Evolutionary conservation across 1,140 invertebrate species (phyloP).

Genomic region (Diorhabda carinulata): DNA sequence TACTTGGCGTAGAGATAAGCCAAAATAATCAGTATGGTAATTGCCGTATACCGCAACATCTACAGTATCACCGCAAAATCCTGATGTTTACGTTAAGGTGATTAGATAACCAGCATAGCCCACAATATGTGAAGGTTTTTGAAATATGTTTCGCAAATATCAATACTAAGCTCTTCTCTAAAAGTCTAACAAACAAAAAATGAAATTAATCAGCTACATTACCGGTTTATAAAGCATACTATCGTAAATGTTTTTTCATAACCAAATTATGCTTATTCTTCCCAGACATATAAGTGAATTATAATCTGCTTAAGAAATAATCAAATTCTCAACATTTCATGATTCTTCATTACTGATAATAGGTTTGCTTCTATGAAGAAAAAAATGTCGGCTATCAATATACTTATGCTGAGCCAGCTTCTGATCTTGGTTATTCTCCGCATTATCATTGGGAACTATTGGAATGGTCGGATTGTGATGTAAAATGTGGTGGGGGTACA

Average conservation of each 20-base stretch:
- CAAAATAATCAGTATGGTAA: neutral
- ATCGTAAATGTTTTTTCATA: too few species aligned
- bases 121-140: too few species aligned
- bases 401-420: constrained; percentile 43
- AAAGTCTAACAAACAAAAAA: too few species aligned
- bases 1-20: neutral
- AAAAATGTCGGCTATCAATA: constrained; percentile 50
- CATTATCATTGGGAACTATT: constrained; percentile 52
- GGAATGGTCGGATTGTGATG: constrained; percentile 49
- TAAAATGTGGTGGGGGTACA: constrained; percentile 50
- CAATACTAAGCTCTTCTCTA: too few species aligned
- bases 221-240: too few species aligned
- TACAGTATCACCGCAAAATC: constrained; percentile 8
- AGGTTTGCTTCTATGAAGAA: constrained; percentile 47
- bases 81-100: neutral
- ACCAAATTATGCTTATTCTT: too few species aligned
- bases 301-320: too few species aligned
- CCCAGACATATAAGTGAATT: too few species aligned
- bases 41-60: neutral
- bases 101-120: neutral
- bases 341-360: neutral
- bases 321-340: too few species aligned
- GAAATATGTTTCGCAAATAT: too few species aligned
- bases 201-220: too few species aligned
- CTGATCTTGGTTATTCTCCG: constrained; percentile 40